These are phyloP conservation scores for Griposia aprilina DNA, from an alignment of 2,888 invertebrate species.

Conservation along the genomic window DNA sequence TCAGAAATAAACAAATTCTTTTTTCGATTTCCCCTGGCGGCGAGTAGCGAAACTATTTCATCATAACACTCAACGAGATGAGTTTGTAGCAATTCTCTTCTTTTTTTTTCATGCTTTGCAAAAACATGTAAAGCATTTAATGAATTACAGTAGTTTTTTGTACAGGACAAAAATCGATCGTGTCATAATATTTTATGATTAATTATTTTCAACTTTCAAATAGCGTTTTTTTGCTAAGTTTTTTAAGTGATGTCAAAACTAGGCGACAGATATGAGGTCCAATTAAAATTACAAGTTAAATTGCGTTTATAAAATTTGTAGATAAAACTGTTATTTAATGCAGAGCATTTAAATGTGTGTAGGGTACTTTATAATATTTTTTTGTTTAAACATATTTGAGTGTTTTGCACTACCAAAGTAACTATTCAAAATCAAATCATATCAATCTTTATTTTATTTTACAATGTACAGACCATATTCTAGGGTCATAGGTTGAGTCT, in stretches of 20 bases:
- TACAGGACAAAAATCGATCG: background rate
- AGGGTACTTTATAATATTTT: background rate
- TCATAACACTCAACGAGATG: background rate
- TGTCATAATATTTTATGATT: conserved; percentile 25
- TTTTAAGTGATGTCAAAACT: conserved; percentile 10
- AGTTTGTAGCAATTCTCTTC: conserved; percentile 30
- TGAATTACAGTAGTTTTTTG: conserved; percentile 21
- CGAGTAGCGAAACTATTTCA: conserved; percentile 39
- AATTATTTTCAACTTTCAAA: conserved; percentile 35
- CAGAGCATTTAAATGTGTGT: background rate
- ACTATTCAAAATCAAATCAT: too few species aligned
- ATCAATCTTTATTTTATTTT: too few species aligned
- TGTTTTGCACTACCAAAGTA: too few species aligned
- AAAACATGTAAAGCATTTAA: background rate
- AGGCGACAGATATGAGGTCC: too few species aligned
- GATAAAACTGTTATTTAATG: background rate
- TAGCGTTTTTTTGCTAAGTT: background rate
- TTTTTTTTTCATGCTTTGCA: background rate
- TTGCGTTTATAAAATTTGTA: background rate
- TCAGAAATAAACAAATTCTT: background rate
- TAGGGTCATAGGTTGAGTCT: too few species aligned
- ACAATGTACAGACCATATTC: too few species aligned
- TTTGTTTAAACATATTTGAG: too few species aligned
- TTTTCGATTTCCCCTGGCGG: conserved; percentile 8
- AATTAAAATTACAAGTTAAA: background rate